These are phyloP conservation scores for Meloe dianella DNA, from an alignment of 2,888 invertebrate species.

Conservation along the genomic window DNA sequence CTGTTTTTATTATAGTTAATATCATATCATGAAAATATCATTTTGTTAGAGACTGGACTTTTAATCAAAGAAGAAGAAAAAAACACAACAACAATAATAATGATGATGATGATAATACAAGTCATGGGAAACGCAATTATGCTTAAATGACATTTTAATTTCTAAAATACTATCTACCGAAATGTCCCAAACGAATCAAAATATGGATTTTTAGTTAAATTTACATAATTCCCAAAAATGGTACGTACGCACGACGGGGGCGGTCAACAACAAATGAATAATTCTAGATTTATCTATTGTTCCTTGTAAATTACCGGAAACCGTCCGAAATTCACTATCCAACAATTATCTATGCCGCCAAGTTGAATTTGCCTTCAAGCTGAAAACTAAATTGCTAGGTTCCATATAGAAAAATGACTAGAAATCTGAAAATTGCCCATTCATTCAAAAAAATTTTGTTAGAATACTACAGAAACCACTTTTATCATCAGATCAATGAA, in stretches of 20 bases:
- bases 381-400: not conserved
- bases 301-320: constrained; percentile 5
- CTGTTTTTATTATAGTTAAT: constrained; percentile 53
- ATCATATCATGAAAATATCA: constrained; percentile 56
- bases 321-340: constrained; percentile 4
- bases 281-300: not conserved
- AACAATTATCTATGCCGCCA: constrained; percentile 4
- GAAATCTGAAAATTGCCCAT: constrained; percentile 3
- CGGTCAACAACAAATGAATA: constrained; percentile 5
- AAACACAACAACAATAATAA: constrained; percentile 17
- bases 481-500: not conserved
- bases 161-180: constrained; percentile 44
- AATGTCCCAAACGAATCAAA: not conserved
- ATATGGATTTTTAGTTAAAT: not conserved
- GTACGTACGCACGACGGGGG: not conserved
- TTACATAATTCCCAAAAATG: not conserved
- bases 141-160: constrained; percentile 56
- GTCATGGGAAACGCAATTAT: constrained; percentile 47
- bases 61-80: constrained; percentile 26
- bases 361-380: constrained; percentile 7
- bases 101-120: too few species aligned
- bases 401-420: not conserved
- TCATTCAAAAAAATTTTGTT: not conserved
- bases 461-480: not conserved
- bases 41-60: constrained; percentile 48